phyloP scores from a whole-genome alignment of 92 coral and sea anemone species.

The Plumapathes pennacea region DNA sequence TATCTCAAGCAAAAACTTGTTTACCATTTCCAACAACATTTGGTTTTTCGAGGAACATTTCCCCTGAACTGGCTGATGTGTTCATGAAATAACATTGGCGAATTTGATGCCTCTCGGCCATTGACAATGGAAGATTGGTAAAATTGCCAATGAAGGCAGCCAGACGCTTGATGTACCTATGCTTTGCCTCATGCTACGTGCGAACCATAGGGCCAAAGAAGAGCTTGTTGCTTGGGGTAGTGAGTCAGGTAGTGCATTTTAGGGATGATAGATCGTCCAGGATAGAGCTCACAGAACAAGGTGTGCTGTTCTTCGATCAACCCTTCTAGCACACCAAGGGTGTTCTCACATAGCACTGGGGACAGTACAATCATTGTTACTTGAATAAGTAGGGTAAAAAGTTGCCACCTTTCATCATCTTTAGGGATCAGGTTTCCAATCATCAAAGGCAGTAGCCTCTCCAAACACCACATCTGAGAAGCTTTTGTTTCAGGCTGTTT shows the following conservation, averaged over 20 bases:
- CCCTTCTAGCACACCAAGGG: slow-evolving; percentile 37
- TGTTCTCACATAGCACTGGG: slow-evolving; percentile 28
- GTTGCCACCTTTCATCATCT: slow-evolving; percentile 61
- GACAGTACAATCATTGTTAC: slow-evolving; percentile 39
- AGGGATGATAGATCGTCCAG: slow-evolving; percentile 56
- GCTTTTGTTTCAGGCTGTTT: slow-evolving; percentile 48
- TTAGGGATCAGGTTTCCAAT: slow-evolving; percentile 32
- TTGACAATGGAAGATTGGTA: no score
- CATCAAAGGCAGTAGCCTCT: slow-evolving; percentile 15
- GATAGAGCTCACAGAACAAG: slow-evolving; percentile 30
- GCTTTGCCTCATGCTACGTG: no score
- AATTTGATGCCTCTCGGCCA: no score
- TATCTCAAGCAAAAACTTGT: no score
- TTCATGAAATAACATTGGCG: no score
- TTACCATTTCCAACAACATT: no score
- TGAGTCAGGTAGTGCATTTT: slow-evolving; percentile 65
- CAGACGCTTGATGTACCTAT: no score
- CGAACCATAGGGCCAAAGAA: no score
- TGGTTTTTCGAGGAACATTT: no score
- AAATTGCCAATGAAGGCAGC: no score
- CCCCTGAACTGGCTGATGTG: no score
- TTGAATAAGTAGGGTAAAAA: slow-evolving; percentile 25
- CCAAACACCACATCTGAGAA: slow-evolving; percentile 46
- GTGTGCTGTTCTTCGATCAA: slow-evolving; percentile 53
- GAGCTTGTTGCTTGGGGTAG: no score